Base-by-base conservation (phyloP, 1,140 invertebrate species). In the Elymnias hypermnestra region DNA sequence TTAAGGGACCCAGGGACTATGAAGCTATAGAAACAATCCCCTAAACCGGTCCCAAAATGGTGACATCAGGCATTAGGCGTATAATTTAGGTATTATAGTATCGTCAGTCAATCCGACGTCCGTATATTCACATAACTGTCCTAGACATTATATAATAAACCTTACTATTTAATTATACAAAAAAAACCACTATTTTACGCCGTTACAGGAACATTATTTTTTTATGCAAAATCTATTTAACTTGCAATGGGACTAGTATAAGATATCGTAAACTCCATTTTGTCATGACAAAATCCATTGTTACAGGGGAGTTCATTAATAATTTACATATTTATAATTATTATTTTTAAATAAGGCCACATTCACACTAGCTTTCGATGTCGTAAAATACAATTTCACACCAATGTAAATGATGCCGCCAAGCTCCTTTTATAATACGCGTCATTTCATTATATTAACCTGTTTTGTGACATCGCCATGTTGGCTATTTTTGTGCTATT, bases 181-280 rank as follows among this genome's bases (percentile, higher is more conserved):
- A 76, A 74, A 74, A n/a, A n/a, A n/a, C 49, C 64, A 64, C 59
- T 72, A 70, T 70, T 25, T 82, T 76, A 83, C 72, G 74, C 72
- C 74, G 74, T 74, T 75, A 81, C 71, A 83, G 79, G 79, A 83
- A 83, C 79, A 83, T 81, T 72, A n/a, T n/a, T n/a, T n/a, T n/a
- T 72, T 73, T 71, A 75, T 76, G 74, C 73, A 77, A 79, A 73
- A 76, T 68, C 70, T 79, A 69, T 76, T 75, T 68, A 74, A 74
- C 64, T 82, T 78, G 74, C 72, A 79, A 81, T 75, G 69, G 69
- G 78, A 83, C 78, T 83, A 83, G 76, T 78, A 76, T 73, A 74
- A 2, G 59, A 72, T 66, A 71, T 60, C 57, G 57, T 64, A 57
- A 65, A 71, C 66, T 71, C 65, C 72, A 54, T 61, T 49, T 65